Evolutionary conservation across 2,888 invertebrate species (phyloP), one percentile per base, ranked within the genome.

Genomic region (Agrilus cyanescens): DNA sequence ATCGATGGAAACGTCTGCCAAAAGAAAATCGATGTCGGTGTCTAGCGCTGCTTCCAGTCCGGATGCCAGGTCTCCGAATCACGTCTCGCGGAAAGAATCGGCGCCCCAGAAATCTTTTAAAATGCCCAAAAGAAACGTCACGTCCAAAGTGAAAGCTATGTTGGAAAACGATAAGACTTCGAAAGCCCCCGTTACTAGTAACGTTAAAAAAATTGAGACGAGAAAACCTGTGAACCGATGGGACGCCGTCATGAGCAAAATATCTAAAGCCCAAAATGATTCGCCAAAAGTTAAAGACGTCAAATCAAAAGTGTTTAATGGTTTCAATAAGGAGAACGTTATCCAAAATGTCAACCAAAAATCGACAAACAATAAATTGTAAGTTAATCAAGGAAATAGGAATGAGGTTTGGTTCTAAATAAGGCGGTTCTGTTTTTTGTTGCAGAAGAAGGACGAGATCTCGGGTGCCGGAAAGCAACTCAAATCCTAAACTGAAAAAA

Each of bases 241-340:
- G 77, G 88, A 88, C 58, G 78, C 83, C 40, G 88, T 90, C 38
- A 82, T 85, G 78, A 85, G 82, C 65, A 84, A 84, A 65, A 85
- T 86, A 47, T 79, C 81, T 34, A 80, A 80, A 50, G 78, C 77
- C 46, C 78, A 80, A 54, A 74, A 69, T 38, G 83, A 85, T 54
- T 78, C 79, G 56, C 72, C 73, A 10, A 79, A 81, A 51, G 70
- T 80, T 51, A 87, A 85, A 66, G 90, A 93, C 62, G 83, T 93
- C 30, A 93, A 91, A 66, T 87, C 91, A 37, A 85, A 87, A 67
- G 82, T 66, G 41, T 65, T 62, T 41, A 57, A 47, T 43, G 56
- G 52, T 41, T 50, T 56, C 10, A 50, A 52, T 34, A 46, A 52
- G 12, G 46, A 50, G 10, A 48, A 43, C 18, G 34, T 38, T 12